Base-by-base conservation (phyloP, 1,140 invertebrate species). In the Drosophila varians region DNA sequence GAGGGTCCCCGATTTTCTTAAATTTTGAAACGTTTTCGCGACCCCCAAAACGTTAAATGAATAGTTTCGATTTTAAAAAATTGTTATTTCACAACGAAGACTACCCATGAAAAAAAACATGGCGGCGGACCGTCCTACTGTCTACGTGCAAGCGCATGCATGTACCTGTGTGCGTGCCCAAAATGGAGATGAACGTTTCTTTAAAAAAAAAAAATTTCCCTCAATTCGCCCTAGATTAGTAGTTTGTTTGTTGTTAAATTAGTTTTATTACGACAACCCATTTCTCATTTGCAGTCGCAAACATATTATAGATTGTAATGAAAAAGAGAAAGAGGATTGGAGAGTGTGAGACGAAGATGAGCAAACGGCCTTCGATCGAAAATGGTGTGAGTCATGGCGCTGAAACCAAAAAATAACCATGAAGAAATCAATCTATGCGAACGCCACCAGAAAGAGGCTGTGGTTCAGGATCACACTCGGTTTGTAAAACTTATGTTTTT, bases 271-370 rank as follows among this genome's bases (percentile, higher is more conserved):
- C 76, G 89, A 82, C 76, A 86, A 82, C 42, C 65, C 57, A 90
- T 90, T 90, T 90, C 86, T 90, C 87, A 90, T 90, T 90, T 90
- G 86, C 89, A 90, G 89, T 90, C 74, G 78, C 72, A 87, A 88
- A 75, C 77, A 62, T 73, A 61, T 80, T 76, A 64, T 77, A 87
- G 77, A 87, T 68, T 71, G 70, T 87, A 87, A 86, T 47, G 65
- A 82, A 74, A 82, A 25, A 43, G 28, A 68, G 38, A 42, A 16
- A 40, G 36, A 61, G 68, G 77, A 75, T 73, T 74, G 77, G 62
- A 76, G 70, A 86, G 83, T 82, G 82, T 87, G 64, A 77, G 45
- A 62, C 34, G 77, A 71, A 40, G 69, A 78, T 43, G 71, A 80
- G 38, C 65, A 62, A 79, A 86, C 73, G 76, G 72, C 76, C 82